Base-by-base conservation (phyloP, 2,113 vertebrate genomes). In the Copsychus sechellarum region DNA sequence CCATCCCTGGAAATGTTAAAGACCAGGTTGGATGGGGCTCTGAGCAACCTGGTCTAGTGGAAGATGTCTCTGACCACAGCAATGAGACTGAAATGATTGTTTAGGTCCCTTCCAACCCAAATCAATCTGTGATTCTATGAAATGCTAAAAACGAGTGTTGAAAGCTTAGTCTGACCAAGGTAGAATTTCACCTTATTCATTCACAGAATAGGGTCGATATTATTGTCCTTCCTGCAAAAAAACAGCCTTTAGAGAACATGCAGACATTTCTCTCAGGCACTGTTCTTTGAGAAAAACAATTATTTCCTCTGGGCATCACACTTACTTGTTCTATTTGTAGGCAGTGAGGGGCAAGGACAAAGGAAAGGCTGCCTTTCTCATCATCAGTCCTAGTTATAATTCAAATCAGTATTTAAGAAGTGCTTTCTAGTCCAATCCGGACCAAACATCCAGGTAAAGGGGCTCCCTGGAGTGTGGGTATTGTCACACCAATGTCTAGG, bases 381-480 rank as follows among this genome's bases (percentile, higher is more conserved):
- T 86, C 26, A 47, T 61, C 40, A 45, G 17, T 66, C 19, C 36
- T 50, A 57, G 50, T 45, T 66, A 58, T 17, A 74, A 40, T 16
- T 11, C 1, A 3, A 72, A 60, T 38, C 20, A 64, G 5, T 17
- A 12, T 31, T 57, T 38, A 51, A 15, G 12, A 34, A 67, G 28
- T 40, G 16, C 36, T 76, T 18, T 12, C 40, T 61, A 33, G 36
- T 61, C n/a, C 40, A 43, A 23, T 28, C 36, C 34, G 61, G 34
- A 76, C 8, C 23, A 78, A 81, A 76, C 3, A 67, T 6, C 2
- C 31, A 50, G 23, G 9, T 4, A 24, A 4, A 3, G 6, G 6
- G 3, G 0, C 2, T 56, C 24, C 7, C 47, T 51, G 18, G 12
- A 4, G 2, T 54, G 3, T 48, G 14, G 2, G 0, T 77, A 11